Evolutionary conservation across 2,888 invertebrate genomes (phyloP), one percentile per base, ranked within the genome.

Genomic region (Camponotus fellah): DNA sequence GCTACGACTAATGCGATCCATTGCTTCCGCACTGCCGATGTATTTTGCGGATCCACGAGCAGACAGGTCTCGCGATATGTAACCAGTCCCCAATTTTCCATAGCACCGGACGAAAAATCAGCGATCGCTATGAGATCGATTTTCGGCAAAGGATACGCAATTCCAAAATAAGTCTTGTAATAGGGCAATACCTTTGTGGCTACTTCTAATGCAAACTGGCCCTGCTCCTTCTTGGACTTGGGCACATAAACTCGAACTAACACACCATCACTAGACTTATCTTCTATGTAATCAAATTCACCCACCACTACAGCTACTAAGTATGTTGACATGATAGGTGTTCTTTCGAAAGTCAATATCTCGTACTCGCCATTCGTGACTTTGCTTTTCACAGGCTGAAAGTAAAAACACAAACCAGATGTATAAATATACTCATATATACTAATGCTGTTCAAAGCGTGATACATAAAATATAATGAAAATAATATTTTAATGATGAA

Each of bases 81-180:
- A 3, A 97, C 95, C 46, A 97, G 93, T 17, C 99, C 99, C 99
- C 99, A 99, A 95, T 99, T 99, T 95, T 99, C 99, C 99, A 99
- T 99, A 80, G 99, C 99, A 89, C 98, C 99, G 86, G 98, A 97
- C 79, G 98, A 97, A 94, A 99, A 99, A 94, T 99, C 99, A 3
- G 99, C 97, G 92, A 99, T 98, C 12, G 99, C 99, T 92, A 99
- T 98, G 82, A 99, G 96, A 95, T 99, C 99, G 95, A 99, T 98
- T 95, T 99, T 99, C 32, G 99, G 99, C 88, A 99, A 95, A 0
- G 99, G 99, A 95, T 99, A 99, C 0, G 98, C 97, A 92, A 99
- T 98, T 87, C 98, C 97, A 95, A 99, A 99, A 95, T 99, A 99
- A 77, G 98, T 97, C 92, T 98, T 98, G 95, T 99, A 99, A 93